These are phyloP conservation scores for Drosophila limbata DNA, from an alignment of 2,888 invertebrate species.

Conservation along the genomic window DNA sequence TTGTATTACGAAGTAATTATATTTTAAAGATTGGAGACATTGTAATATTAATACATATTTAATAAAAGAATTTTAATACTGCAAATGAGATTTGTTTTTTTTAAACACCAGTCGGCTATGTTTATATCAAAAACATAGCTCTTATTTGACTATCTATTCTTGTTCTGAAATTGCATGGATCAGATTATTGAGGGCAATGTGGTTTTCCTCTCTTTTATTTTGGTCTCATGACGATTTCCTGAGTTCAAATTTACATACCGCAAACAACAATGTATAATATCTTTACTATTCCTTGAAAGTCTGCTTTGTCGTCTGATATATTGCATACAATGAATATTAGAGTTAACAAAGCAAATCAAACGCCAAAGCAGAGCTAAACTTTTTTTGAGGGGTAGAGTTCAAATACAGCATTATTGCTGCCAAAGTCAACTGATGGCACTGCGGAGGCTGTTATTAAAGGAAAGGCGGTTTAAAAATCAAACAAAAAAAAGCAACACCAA, in stretches of 20 bases:
- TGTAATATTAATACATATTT: too few relatives aligned
- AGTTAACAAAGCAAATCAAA: conserved; percentile 54
- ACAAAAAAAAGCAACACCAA: background rate
- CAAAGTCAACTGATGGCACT: conserved; percentile 44
- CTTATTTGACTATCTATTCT: too few relatives aligned
- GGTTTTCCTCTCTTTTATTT: background rate
- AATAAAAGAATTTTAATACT: too few relatives aligned
- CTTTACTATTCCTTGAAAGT: conserved; percentile 23
- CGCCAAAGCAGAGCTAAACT: conserved; percentile 23
- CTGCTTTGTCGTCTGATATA: conserved; percentile 41
- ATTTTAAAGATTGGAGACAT: too few relatives aligned
- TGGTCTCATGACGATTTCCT: background rate
- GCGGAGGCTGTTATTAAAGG: conserved; percentile 41
- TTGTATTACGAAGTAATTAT: too few relatives aligned
- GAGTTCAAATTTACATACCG: conserved; percentile 1
- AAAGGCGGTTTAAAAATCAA: conserved; percentile 36
- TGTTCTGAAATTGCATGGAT: too few relatives aligned
- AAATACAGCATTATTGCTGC: conserved; percentile 64
- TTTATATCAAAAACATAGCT: too few relatives aligned
- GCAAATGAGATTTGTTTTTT: too few relatives aligned
- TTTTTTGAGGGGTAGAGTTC: conserved; percentile 46
- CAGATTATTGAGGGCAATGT: background rate
- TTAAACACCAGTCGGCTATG: too few relatives aligned
- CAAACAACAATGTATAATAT: conserved; percentile 34
- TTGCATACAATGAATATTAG: conserved; percentile 66